Base-by-base conservation (phyloP, 2,113 vertebrate genomes). In the Chaetodon trifascialis region DNA sequence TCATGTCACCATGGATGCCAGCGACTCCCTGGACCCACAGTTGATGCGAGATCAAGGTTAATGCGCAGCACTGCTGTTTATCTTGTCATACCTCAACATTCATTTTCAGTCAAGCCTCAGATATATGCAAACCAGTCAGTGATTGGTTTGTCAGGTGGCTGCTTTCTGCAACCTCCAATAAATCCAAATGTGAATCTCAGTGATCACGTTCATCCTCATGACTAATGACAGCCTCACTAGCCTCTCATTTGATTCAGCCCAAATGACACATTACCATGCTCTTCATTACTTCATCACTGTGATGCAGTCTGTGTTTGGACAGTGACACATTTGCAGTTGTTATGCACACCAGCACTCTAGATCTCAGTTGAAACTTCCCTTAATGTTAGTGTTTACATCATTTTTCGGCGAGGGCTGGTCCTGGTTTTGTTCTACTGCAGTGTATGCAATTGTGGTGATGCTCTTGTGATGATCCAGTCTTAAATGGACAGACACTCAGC, bases 301-400 rank as follows among this genome's bases (percentile, higher is more conserved):
- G 58, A 52, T 15, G 58, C 42, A 11, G 75, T 42, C 67, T 75
- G 59, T 79, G 46, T 70, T 65, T 49, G 54, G n/a, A 62, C 51
- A 30, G 25, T 72, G 46, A 58, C 65, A 71, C 38, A 40, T 42
- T 75, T 66, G 12, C 36, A 30, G 54, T 19, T 47, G 79, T 47
- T 60, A 14, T 52, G 38, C 4, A 12, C 55, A 38, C 4, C 2
- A 8, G 1, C 40, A 49, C 38, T 17, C 14, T 64, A 40, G 11
- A 11, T 56, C 30, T 58, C 30, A 4, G 1, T 1, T 64, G 15
- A 51, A 36, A 70, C 16, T 15, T 1, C 6, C 30, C 30, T 30
- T 30, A 4, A 12, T 16, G 21, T 40, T 40, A 8, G 25, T 40
- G 34, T 59, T 67, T 19, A 38, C 25, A 21, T 15, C 19, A 7